Conservation (phyloP, 2,888 invertebrate species). For the Perizoma flavofasciatum region DNA sequence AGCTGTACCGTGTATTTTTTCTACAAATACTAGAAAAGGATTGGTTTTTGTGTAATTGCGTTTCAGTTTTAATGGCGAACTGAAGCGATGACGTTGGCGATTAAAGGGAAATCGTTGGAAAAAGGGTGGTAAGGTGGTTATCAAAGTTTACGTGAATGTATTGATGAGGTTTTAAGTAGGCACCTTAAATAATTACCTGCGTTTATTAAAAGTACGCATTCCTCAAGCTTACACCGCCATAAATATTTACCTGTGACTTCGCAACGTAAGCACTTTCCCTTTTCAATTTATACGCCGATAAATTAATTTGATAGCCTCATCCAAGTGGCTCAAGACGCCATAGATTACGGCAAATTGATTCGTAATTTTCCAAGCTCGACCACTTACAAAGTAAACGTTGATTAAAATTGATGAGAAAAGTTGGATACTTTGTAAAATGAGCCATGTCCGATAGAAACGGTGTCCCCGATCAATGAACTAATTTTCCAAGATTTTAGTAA, state of each 20-base stretch:
- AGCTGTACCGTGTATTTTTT: no score
- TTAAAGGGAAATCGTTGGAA: no score
- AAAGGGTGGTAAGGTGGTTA: no score
- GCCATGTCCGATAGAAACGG: constrained; percentile 35
- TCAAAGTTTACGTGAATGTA: no score
- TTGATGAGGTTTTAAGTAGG: no score
- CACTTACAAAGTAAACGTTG: constrained; percentile 44
- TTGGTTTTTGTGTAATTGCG: no score
- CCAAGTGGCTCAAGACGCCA: constrained; percentile 36
- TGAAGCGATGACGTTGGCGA: no score
- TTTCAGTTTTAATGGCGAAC: no score
- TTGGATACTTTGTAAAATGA: constrained; percentile 40
- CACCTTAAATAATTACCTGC: no score
- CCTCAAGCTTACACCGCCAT: no score
- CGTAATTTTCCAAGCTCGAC: constrained; percentile 38
- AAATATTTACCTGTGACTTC: constrained; percentile 11
- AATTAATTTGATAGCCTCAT: constrained; percentile 38
- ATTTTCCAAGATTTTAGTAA: constrained; percentile 20
- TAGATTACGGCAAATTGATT: constrained; percentile 41
- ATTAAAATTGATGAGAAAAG: constrained; percentile 57
- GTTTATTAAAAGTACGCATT: no score
- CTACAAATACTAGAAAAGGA: no score
- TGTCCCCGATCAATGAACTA: constrained; percentile 26
- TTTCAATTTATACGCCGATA: constrained; percentile 34
- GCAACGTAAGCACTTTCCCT: constrained; percentile 25